Base-by-base conservation (phyloP, 2,797 vertebrate species). In the Calcarius lapponicus region DNA sequence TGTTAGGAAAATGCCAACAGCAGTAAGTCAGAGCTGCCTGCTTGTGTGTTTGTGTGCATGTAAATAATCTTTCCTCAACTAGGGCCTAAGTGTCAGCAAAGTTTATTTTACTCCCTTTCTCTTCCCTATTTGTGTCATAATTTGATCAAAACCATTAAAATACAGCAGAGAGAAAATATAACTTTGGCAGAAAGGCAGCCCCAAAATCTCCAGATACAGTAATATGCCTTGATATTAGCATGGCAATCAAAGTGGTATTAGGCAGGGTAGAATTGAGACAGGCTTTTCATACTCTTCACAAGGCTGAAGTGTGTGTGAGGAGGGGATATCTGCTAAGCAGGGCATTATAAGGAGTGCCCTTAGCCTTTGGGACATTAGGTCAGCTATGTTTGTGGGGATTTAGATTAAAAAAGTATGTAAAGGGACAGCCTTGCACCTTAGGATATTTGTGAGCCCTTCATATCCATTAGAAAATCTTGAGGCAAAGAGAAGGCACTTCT, bases 1-100 rank as follows among this genome's bases (percentile, higher is more conserved):
- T 86, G 92, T 92, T 96, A 88, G 47, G 94, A 88, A 97, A 96
- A 97, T 93, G 95, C 92, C 92, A 95, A 40, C 79, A 75, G 57
- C 94, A 65, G 72, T 61, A 91, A 96, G 78, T 48, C 87, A 95
- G 91, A 88, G 42, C 88, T 82, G n/a, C 3, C 2, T 86, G 69
- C 65, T 58, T 62, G 11, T 66, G 70, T 66, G 36, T 86, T 86
- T 69, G 58, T 81, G 62, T 76, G 76, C 20, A 1, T 56, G 91
- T 90, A 94, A 93, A 96, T 73, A 84, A 83, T 67, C 83, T 83
- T 90, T 75, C 20, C 34, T 32, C 88, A 74, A 14, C 66, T 16
- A 72, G 61, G 42, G 57, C 47, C 43, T 36, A 54, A 50, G n/a
- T 24, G 32, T 54, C 60, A 62, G 50, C 56, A 88, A 80, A 85